phyloP scores from a whole-genome alignment of 2,888 invertebrate species.

The Drosophila atripex region DNA sequence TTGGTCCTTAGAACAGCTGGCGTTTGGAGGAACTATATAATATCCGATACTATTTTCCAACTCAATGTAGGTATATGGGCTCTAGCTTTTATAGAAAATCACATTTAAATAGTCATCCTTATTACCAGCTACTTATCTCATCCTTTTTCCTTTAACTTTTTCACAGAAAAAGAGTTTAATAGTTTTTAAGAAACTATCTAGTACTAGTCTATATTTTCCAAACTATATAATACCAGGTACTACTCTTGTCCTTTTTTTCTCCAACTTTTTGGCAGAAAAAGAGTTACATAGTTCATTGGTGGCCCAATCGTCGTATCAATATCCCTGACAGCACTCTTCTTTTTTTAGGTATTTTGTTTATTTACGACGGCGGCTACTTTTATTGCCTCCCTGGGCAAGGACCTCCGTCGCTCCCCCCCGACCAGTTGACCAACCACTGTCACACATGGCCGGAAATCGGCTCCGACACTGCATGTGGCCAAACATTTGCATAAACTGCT shows the following conservation, averaged over 20 bases:
- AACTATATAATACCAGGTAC: neutral
- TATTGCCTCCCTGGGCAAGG: conserved; percentile 51
- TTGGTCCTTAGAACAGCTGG: too few relatives aligned
- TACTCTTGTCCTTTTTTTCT: neutral
- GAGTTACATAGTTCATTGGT: neutral
- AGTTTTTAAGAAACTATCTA: too few relatives aligned
- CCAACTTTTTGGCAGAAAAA: neutral
- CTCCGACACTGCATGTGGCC: conserved; percentile 73
- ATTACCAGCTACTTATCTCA: too few relatives aligned
- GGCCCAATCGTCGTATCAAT: conserved; percentile 3
- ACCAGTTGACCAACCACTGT: conserved; percentile 54
- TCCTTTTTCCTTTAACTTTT: too few relatives aligned
- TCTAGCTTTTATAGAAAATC: too few relatives aligned
- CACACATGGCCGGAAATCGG: conserved; percentile 78
- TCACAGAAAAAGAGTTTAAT: too few relatives aligned
- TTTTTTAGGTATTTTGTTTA: conserved; percentile 36
- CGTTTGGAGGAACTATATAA: neutral
- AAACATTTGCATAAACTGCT: conserved; percentile 78
- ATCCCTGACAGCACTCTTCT: neutral
- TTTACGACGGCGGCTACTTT: conserved; percentile 61
- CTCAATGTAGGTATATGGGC: too few relatives aligned
- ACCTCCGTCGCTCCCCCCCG: neutral
- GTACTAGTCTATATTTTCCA: too few relatives aligned
- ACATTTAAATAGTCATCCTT: too few relatives aligned
- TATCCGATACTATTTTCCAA: neutral